Evolutionary conservation across 1,140 invertebrate species (phyloP).

Genomic region (Pemphigus obesinymphae): DNA sequence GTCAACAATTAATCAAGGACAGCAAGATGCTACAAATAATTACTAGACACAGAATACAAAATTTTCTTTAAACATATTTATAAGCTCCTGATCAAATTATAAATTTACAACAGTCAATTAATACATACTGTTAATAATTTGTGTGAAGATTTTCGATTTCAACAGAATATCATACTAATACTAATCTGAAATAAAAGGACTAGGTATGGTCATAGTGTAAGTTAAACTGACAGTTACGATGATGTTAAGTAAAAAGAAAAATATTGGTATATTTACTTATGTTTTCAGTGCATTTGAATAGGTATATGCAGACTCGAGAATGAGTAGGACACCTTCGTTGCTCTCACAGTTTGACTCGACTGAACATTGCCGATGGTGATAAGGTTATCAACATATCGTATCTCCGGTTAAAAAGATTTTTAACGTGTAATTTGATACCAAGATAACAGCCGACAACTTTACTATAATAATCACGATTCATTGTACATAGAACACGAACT

Average conservation of each 20-base stretch:
- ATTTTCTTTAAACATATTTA: not conserved
- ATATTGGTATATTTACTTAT: too few relatives aligned
- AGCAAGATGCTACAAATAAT: not conserved
- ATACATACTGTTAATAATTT: not conserved
- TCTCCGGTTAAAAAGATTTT: too few relatives aligned
- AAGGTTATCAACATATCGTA: not conserved
- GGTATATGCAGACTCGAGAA: too few relatives aligned
- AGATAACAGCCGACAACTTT: too few relatives aligned
- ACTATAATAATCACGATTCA: too few relatives aligned
- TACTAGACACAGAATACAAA: not conserved
- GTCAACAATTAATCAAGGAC: conserved; percentile 8
- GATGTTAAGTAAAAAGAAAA: too few relatives aligned
- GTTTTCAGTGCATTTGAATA: too few relatives aligned
- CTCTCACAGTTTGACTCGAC: too few relatives aligned
- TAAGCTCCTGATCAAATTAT: not conserved
- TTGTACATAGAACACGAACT: not conserved
- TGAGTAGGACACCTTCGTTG: too few relatives aligned
- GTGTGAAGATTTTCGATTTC: not conserved
- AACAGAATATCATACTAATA: not conserved
- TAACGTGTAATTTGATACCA: not conserved
- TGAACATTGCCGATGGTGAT: not conserved
- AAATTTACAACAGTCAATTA: not conserved
- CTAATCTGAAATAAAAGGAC: not conserved
- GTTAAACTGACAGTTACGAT: too few relatives aligned
- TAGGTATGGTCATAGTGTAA: too few relatives aligned